Percentiles rank a stretch among this genome's conserved stretches.
These are phyloP conservation scores for Nymphalis io DNA, from an alignment of 1,140 invertebrate genomes.

Conservation along the genomic window DNA sequence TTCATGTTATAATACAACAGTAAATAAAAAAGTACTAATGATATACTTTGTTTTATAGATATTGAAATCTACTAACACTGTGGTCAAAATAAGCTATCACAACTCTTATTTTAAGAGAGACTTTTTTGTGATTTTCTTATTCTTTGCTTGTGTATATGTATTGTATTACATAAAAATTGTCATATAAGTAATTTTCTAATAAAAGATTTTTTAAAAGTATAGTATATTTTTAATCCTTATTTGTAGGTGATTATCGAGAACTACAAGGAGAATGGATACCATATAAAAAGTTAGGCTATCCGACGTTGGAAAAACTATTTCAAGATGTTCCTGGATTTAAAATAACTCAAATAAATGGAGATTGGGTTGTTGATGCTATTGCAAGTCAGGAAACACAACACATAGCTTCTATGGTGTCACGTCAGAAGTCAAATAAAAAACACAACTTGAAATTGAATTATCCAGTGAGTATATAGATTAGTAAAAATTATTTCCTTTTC, in stretches of 20 bases:
- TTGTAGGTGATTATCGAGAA: slow-evolving; percentile 80
- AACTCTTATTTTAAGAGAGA: no score
- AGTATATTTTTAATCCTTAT: background rate
- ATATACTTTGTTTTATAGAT: no score
- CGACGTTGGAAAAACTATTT: slow-evolving; percentile 81
- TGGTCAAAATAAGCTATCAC: no score
- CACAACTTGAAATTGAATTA: slow-evolving; percentile 61
- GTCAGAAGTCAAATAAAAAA: slow-evolving; percentile 81
- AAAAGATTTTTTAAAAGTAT: no score
- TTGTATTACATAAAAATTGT: background rate
- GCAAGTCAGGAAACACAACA: slow-evolving; percentile 81
- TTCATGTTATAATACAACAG: no score
- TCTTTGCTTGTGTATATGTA: background rate
- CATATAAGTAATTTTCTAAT: no score
- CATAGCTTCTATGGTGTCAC: slow-evolving; percentile 81
- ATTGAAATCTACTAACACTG: no score
- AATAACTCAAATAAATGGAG: slow-evolving; percentile 68
- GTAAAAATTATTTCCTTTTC: background rate
- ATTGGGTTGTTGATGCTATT: slow-evolving; percentile 80
- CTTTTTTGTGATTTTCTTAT: background rate
- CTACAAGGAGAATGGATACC: slow-evolving; percentile 83
- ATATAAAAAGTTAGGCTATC: slow-evolving; percentile 81
- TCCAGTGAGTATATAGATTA: slow-evolving; percentile 53
- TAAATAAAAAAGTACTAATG: no score
- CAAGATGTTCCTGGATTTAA: slow-evolving; percentile 78